Conservation (phyloP, 2,888 invertebrate genomes). For the Drosophila setosimentum region DNA sequence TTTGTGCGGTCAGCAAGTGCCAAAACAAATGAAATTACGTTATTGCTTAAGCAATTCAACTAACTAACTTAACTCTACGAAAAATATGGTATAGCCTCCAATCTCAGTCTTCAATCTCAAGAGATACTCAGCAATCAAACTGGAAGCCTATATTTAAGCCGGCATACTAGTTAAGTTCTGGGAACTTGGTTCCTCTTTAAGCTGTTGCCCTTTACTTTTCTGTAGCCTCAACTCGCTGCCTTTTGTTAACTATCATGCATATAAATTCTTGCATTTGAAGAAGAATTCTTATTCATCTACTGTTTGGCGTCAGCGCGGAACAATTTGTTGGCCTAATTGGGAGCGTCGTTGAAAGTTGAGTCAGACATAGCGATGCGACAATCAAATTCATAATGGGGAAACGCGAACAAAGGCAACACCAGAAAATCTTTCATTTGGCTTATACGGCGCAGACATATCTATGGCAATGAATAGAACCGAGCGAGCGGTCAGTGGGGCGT, state of each 20-base stretch:
- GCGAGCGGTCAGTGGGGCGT: conserved; percentile 42
- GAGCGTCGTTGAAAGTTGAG: conserved; percentile 46
- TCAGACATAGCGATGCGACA: conserved; percentile 27
- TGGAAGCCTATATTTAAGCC: conserved; percentile 3
- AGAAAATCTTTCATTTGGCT: conserved; percentile 29
- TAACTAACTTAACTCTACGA: not conserved
- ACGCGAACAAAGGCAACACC: conserved; percentile 32
- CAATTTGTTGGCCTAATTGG: conserved; percentile 63
- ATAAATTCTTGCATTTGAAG: not conserved
- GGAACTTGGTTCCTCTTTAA: not conserved
- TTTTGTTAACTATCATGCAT: conserved; percentile 7
- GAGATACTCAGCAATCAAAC: not conserved
- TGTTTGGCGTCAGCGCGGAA: conserved; percentile 20
- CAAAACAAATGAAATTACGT: not conserved
- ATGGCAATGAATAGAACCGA: conserved; percentile 12
- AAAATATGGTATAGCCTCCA: not conserved
- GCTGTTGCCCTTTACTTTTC: not conserved
- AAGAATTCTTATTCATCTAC: not conserved
- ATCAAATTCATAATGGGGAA: conserved; percentile 44
- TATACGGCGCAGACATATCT: conserved; percentile 19
- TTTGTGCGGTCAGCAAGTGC: too few species aligned
- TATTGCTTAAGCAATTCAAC: not conserved
- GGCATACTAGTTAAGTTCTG: not conserved
- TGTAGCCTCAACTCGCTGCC: not conserved
- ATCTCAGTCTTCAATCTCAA: not conserved